phyloP scores from a whole-genome alignment of 2,113 vertebrate genomes.

The Elaphurus davidianus region DNA sequence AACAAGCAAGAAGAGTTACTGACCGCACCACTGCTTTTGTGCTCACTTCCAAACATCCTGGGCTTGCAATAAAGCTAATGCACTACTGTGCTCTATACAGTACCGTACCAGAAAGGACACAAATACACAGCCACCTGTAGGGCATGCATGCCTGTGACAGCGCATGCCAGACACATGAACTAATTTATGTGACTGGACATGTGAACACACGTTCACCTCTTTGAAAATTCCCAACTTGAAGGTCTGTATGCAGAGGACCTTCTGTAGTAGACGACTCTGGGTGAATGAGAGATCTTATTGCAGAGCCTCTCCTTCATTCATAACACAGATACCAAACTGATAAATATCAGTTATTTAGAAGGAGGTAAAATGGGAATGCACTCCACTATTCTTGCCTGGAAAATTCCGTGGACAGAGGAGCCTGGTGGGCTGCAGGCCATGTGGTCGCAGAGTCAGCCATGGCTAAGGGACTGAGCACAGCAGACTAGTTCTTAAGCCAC shows the following conservation, averaged over 20 bases:
- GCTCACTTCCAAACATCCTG: background rate
- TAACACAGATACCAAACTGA: background rate
- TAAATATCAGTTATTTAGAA: background rate
- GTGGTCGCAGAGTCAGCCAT: rapidly evolving
- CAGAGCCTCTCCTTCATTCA: background rate
- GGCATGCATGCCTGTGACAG: background rate
- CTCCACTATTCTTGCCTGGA: background rate
- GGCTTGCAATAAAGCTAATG: background rate
- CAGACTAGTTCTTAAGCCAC: background rate
- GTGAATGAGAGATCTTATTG: background rate
- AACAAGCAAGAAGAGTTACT: background rate
- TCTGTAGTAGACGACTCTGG: background rate
- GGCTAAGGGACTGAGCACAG: background rate
- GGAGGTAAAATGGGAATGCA: background rate
- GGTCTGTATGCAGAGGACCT: background rate
- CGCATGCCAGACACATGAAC: background rate
- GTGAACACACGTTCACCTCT: background rate
- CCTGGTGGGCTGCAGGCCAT: background rate
- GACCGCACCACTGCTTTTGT: background rate
- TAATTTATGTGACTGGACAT: background rate
- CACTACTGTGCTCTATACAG: background rate
- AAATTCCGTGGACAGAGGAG: background rate
- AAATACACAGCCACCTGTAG: background rate
- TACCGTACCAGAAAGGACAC: background rate
- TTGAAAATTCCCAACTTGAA: background rate